These are phyloP conservation scores for Polydrusus tereticollis DNA, from an alignment of 2,888 invertebrate species.

Conservation along the genomic window DNA sequence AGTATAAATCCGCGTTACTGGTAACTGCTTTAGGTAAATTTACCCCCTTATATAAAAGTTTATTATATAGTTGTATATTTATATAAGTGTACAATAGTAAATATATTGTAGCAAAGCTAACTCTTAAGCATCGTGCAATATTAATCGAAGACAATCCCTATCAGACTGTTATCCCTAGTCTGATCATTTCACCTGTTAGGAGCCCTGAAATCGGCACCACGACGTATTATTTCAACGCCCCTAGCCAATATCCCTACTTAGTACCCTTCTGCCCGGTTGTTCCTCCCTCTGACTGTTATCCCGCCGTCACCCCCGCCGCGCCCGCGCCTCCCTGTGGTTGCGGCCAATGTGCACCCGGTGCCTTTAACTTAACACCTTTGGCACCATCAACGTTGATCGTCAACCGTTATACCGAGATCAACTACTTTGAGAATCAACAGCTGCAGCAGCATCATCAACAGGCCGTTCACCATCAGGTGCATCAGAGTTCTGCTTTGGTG, in stretches of 20 bases:
- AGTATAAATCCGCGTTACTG: slow-evolving; percentile 17
- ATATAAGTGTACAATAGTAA: background rate
- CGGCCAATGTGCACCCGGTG: slow-evolving; percentile 61
- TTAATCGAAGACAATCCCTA: slow-evolving; percentile 48
- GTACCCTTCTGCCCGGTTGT: slow-evolving; percentile 66
- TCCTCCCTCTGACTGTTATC: slow-evolving; percentile 56
- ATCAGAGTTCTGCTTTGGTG: slow-evolving; percentile 51
- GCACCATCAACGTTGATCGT: slow-evolving; percentile 66
- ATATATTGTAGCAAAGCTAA: slow-evolving; percentile 34
- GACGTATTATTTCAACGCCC: slow-evolving; percentile 68
- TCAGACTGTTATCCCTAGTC: slow-evolving; percentile 35
- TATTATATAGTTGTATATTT: slow-evolving; percentile 6
- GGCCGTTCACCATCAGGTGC: slow-evolving; percentile 42
- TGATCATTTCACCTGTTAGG: slow-evolving; percentile 41
- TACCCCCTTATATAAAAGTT: slow-evolving; percentile 8
- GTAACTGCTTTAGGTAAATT: slow-evolving; percentile 19
- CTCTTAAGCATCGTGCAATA: slow-evolving; percentile 62
- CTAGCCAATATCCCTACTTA: slow-evolving; percentile 68
- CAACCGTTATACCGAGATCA: slow-evolving; percentile 68
- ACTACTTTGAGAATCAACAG: slow-evolving; percentile 66
- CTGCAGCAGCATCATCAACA: slow-evolving; percentile 47
- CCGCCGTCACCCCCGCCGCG: slow-evolving; percentile 64
- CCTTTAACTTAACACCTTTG: slow-evolving; percentile 45
- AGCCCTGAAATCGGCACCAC: slow-evolving; percentile 59
- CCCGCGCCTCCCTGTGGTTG: slow-evolving; percentile 70